A percentile compares a stretch with the other conserved stretches of the same genome.
These are phyloP conservation scores for Euwallacea fornicatus DNA, from an alignment of 1,140 invertebrate genomes.

Conservation along the genomic window DNA sequence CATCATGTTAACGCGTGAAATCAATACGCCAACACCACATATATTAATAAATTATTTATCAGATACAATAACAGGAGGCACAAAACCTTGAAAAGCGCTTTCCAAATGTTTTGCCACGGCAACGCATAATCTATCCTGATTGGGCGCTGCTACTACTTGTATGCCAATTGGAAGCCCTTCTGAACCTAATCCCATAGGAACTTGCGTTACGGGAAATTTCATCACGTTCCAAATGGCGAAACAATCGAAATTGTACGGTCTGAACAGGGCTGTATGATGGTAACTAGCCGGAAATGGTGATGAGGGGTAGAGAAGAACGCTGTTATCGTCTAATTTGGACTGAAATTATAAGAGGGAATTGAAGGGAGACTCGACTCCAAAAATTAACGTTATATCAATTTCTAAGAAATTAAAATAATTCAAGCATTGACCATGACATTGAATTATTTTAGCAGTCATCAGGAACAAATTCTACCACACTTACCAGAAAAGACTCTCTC, in stretches of 20 bases:
- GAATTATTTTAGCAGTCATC: too few species aligned
- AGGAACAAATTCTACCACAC: slow-evolving; percentile 32
- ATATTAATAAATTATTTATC: slow-evolving; percentile 1
- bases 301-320: slow-evolving; percentile 83
- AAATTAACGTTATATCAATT: too few species aligned
- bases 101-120: slow-evolving; percentile 85
- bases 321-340: slow-evolving; percentile 73
- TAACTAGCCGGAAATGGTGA: slow-evolving; percentile 81
- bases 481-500: slow-evolving; percentile 62
- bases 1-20: too few species aligned
- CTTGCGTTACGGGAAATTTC: slow-evolving; percentile 81
- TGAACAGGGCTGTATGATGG: slow-evolving; percentile 78
- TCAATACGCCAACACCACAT: too few species aligned
- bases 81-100: slow-evolving; percentile 81
- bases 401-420: too few species aligned
- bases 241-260: slow-evolving; percentile 86
- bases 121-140: slow-evolving; percentile 79
- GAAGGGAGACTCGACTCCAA: too few species aligned
- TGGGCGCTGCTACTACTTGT: slow-evolving; percentile 76
- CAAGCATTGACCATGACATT: too few species aligned
- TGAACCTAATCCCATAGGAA: slow-evolving; percentile 72
- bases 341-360: slow-evolving; percentile 48
- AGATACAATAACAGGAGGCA: slow-evolving; percentile 56
- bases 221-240: slow-evolving; percentile 88
- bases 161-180: slow-evolving; percentile 79